phyloP scores from a whole-genome alignment of 1,140 invertebrate genomes.

The Diabrotica virgifera region DNA sequence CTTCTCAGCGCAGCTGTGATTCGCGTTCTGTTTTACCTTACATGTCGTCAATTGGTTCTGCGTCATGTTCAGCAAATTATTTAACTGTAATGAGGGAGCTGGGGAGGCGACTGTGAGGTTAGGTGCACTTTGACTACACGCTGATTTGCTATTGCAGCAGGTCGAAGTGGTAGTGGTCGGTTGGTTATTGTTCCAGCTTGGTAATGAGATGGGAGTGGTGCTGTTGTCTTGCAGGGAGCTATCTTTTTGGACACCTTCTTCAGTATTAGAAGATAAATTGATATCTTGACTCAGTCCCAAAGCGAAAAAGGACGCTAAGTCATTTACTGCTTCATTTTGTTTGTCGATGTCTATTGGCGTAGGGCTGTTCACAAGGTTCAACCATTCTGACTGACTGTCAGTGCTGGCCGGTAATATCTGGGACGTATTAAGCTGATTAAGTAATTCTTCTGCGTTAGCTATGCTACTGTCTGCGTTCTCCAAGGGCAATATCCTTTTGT shows the following conservation, averaged over 20 bases:
- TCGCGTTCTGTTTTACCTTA: slow-evolving; percentile 14
- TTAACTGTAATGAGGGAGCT: too few relatives aligned
- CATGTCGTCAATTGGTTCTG: neutral
- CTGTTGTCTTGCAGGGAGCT: neutral
- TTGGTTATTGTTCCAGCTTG: neutral
- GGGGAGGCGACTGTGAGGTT: neutral
- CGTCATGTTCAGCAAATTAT: neutral
- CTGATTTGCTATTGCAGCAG: neutral
- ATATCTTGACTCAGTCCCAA: neutral
- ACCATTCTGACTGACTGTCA: neutral
- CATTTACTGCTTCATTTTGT: neutral
- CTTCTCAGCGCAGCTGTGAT: slow-evolving; percentile 25
- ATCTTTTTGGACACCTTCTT: neutral
- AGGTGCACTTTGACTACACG: neutral
- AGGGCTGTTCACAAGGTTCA: neutral
- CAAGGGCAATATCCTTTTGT: neutral
- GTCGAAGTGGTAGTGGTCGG: neutral
- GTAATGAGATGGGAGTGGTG: neutral
- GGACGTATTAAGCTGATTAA: neutral
- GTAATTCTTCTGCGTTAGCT: neutral
- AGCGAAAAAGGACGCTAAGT: neutral
- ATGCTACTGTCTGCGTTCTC: neutral
- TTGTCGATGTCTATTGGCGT: too few relatives aligned
- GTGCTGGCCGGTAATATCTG: neutral
- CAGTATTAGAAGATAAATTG: neutral